Evolutionary conservation across 2,888 invertebrate species (phyloP), one percentile per base, ranked within the genome.

Genomic region (Dendrolimus houi): DNA sequence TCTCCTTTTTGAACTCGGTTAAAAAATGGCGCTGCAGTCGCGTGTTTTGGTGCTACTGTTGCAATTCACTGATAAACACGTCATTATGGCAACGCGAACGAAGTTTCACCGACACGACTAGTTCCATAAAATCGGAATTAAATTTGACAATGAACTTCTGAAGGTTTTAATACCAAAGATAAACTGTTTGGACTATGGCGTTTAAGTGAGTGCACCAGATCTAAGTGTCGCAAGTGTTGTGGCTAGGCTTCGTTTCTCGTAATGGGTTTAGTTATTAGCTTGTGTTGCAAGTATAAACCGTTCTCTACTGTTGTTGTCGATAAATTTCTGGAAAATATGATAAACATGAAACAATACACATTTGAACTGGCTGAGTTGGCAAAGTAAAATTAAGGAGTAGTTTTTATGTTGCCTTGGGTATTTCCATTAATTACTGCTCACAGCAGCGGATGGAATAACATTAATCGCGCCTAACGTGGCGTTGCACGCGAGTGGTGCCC

Each of bases 241-340:
- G 55, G 57, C 57, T 56, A 62, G 59, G 59, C 59, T 58, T 59
- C 58, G 56, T 56, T 55, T 64, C 62, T 59, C 57, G 67, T 62
- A 66, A 68, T 52, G 58, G 55, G 59, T 61, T 62, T 61, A 61
- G 64, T 64, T 64, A 71, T 73, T 72, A 70, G 52, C 62, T 54
- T 57, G 64, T 80, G 73, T 78, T 70, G 82, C 72, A 81, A 81
- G 64, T 68, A 64, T 64, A 69, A 73, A 62, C 69, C 62, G 62
- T 66, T 63, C 60, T 61, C 66, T 56, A 59, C 62, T 62, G 62
- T 59, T 62, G 55, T 59, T 47, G 8, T 47, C 47, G 47, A 9
- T 8, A 47, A 47, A 9, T 10, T 47, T 47, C 47, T 47, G 47
- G 9, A 47, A 12, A 47, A 9, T 47, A 10, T 47, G 10, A 47